Conservation (phyloP, 1,140 invertebrate genomes). For the Linepithema humile region DNA sequence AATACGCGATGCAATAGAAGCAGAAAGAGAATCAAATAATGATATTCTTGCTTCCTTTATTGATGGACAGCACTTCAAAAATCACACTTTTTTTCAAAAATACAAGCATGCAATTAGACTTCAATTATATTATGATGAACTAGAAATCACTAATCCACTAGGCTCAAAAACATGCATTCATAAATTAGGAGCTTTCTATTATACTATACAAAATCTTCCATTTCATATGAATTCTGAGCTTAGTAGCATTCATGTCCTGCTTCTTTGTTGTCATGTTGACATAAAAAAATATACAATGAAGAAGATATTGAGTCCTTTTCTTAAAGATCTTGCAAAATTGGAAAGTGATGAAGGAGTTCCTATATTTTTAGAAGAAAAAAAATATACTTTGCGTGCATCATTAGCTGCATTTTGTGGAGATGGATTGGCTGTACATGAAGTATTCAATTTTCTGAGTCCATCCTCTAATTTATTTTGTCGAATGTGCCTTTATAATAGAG, state of each 20-base stretch:
- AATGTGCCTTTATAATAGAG: constrained; percentile 18
- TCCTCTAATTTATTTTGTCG: constrained; percentile 14
- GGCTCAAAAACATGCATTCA: not conserved
- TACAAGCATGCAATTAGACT: constrained; percentile 12
- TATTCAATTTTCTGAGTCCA: constrained; percentile 10
- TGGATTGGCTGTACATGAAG: not conserved
- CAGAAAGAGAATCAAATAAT: constrained; percentile 8
- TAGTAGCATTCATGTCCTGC: not conserved
- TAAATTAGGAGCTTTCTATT: constrained; percentile 22
- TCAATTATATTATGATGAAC: constrained; percentile 23
- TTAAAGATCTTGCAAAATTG: not conserved
- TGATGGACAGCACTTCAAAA: constrained; percentile 25
- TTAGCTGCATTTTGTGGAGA: constrained; percentile 1
- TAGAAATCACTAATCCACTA: constrained; percentile 14
- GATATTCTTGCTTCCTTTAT: constrained; percentile 12
- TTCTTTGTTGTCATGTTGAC: constrained; percentile 11
- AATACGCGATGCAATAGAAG: not conserved
- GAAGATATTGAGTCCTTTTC: not conserved
- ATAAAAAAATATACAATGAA: not conserved
- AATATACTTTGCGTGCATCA: constrained; percentile 21
- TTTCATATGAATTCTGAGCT: not conserved
- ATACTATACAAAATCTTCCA: constrained; percentile 27
- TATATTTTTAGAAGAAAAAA: not conserved
- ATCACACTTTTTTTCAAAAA: constrained; percentile 5
- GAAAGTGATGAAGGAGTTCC: not conserved